Evolutionary conservation across 2,113 vertebrate species (phyloP), one percentile per base, ranked within the genome.

Genomic region (Tricholaema leucomelas): DNA sequence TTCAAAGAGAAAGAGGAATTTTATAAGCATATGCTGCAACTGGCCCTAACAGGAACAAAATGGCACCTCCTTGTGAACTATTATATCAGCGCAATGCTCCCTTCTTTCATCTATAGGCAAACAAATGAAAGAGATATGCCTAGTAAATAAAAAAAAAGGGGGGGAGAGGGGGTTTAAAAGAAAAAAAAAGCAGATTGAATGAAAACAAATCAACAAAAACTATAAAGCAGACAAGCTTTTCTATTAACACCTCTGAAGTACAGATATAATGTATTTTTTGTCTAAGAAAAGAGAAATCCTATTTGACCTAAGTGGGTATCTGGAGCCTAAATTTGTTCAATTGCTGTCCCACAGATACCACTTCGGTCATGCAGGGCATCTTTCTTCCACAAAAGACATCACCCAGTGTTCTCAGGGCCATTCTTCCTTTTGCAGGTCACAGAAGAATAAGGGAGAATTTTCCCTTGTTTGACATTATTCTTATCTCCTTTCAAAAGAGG

Each of bases 271-370:
- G 75, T 85, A n/a, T 72, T 82, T 71, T 87, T 79, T 65, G 4
- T 6, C 19, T 59, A 58, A 33, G 35, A 70, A 31, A 28, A 42
- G 48, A 42, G 60, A 35, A 74, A 18, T 35, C 3, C 0, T 58
- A 61, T 69, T 87, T 82, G 78, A 93, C 27, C 8, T 48, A 80
- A 73, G 44, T 24, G 36, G 36, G 28, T 81, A 85, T 50, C 36
- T 76, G 67, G 27, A 93, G 25, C 59, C 79, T 85, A 91, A 82
- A 92, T 92, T 82, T 92, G 92, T 77, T 64, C 44, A 70, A 40
- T 59, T 3, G 3, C 55, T 66, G 56, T 82, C 93, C 60, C 67
- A 77, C 31, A 92, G 79, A 87, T 46, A 95, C 15, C 4, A 3
- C n/a, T 74, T 2, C 2, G 93, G 93, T 92, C 91, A 83, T 1